Base-by-base conservation (phyloP, 30 jellyfish, hydroid and myxozoan genomes). In the Aurelia coerulea region DNA sequence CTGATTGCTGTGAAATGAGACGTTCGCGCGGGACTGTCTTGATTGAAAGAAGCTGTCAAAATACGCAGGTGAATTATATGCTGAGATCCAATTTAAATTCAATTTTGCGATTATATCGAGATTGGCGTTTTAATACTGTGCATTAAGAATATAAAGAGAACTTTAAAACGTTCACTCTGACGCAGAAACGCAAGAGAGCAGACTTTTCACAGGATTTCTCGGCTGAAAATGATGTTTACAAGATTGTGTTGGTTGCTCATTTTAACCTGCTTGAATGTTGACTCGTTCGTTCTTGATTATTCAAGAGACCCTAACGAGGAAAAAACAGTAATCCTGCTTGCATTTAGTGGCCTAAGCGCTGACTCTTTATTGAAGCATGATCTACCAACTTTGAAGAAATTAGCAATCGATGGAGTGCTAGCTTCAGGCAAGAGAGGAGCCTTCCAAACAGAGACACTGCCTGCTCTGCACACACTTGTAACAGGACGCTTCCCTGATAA, bases 321-420 rank as follows among this genome's bases (percentile, higher is more conserved):
- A 53, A 90, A 76, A 68, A 78, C 97, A 0, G 97, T 83, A 23
- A 73, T 90, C 56, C 70, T 90, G 29, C 88, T 95, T 50, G 99
- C 91, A 11, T 95, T 95, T 76, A 90, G 98, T 60, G 99, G 99
- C 4, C 85, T 95, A 32, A 51, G 91, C 62, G 90, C 97, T 92
- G 95, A 95, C 12, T 10, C 66, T 3, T 23, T 90, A 35, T 64
- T 74, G 33, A 37, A 68, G 46, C 67, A 60, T 33, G 33, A 52
- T 23, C 32, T 95, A 83, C 97, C 97, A 2, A 65, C 92, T 10
- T 56, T 95, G n/a, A 74, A 66, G 16, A 46, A 81, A 46, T 65
- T 95, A 29, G 90, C 81, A 37, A 79, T 71, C 12, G 80, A 86
- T 64, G 99, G 99, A 19, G 97, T 90, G 23, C 73, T 80, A 12